These are phyloP conservation scores for Pedetes capensis DNA, from an alignment of 2,113 vertebrate genomes.

Conservation along the genomic window DNA sequence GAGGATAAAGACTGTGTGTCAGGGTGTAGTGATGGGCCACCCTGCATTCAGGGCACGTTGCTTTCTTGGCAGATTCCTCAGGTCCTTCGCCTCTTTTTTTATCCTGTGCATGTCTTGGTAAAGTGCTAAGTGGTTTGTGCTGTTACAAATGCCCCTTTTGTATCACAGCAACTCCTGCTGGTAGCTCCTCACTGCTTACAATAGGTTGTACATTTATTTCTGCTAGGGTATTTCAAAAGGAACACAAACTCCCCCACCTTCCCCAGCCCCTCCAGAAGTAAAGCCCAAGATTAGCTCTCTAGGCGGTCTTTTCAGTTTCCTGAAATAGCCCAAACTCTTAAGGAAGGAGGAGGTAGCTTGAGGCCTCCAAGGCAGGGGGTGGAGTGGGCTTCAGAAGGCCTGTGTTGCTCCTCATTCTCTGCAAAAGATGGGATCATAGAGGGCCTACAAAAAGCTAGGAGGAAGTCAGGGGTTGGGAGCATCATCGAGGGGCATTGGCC, in stretches of 20 bases:
- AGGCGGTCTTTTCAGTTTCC: conserved; percentile 51
- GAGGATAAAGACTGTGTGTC: background rate
- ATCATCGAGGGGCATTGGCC: background rate
- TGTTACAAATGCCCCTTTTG: conserved; percentile 65
- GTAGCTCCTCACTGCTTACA: conserved; percentile 45
- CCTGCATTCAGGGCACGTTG: conserved; percentile 35
- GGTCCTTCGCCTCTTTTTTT: conserved; percentile 56
- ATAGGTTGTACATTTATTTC: conserved; percentile 65
- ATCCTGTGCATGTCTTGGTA: conserved; percentile 59
- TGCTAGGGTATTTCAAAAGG: conserved; percentile 58
- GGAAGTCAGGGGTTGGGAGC: background rate
- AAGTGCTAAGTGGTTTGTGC: conserved; percentile 68
- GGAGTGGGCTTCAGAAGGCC: background rate
- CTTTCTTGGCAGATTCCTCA: background rate
- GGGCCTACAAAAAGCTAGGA: background rate
- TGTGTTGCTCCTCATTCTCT: background rate
- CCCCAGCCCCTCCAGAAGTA: background rate
- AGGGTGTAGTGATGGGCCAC: background rate
- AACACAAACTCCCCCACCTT: background rate
- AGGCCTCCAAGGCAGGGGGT: background rate
- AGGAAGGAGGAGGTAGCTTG: background rate
- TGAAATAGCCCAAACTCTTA: conserved; percentile 65
- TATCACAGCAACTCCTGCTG: conserved; percentile 55
- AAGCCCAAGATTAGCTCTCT: conserved; percentile 56
- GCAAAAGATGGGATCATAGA: background rate